Evolutionary conservation across 1,140 invertebrate genomes (phyloP).

Genomic region (Drosophila subobscura): DNA sequence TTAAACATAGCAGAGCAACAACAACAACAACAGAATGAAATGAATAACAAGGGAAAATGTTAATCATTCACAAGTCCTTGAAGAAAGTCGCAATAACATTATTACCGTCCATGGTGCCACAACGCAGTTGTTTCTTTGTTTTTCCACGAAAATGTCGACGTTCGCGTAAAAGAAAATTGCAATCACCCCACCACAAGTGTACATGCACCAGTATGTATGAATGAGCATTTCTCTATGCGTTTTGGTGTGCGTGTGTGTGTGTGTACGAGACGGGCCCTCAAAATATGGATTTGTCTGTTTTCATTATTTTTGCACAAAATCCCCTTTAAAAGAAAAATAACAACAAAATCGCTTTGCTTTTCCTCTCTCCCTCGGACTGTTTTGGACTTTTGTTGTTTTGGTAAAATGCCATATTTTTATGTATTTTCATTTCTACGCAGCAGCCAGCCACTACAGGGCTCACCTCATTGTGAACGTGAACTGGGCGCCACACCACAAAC

Average conservation of each 20-base stretch:
- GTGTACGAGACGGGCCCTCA: slow-evolving; percentile 47
- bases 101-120: slow-evolving; percentile 34
- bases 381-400: slow-evolving; percentile 52
- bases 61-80: slow-evolving; percentile 45
- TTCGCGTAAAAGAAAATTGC: slow-evolving; percentile 5
- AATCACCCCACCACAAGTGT: neutral
- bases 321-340: slow-evolving; percentile 13
- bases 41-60: slow-evolving; percentile 20
- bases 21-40: slow-evolving; percentile 13
- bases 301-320: slow-evolving; percentile 1
- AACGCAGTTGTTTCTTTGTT: slow-evolving; percentile 46
- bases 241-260: neutral
- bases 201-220: too few species aligned
- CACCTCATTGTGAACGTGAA: slow-evolving; percentile 1
- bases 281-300: slow-evolving; percentile 44
- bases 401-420: slow-evolving; percentile 74
- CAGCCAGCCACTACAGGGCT: slow-evolving; percentile 6
- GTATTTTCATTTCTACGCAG: slow-evolving; percentile 50
- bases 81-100: slow-evolving; percentile 54
- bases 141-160: slow-evolving; percentile 2
- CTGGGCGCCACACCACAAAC: too few species aligned
- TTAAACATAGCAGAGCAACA: slow-evolving; percentile 6
- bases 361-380: slow-evolving; percentile 40
- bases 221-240: neutral
- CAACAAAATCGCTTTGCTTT: slow-evolving; percentile 3